These are phyloP conservation scores for Platycheirus rosarum DNA, from an alignment of 2,888 invertebrate genomes.

Conservation along the genomic window DNA sequence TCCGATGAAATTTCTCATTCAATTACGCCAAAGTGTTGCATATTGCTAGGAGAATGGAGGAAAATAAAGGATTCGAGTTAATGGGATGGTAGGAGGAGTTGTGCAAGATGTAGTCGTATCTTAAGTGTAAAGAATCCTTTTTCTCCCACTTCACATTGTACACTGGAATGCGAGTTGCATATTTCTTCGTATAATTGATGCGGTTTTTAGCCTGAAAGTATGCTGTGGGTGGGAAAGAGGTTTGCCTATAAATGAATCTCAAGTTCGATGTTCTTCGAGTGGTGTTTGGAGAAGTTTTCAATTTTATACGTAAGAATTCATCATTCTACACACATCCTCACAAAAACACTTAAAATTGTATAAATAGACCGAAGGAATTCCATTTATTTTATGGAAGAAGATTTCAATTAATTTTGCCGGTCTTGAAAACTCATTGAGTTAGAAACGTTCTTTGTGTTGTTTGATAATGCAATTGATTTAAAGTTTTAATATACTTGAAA, in stretches of 20 bases:
- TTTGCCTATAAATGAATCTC: slow-evolving; percentile 14
- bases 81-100: slow-evolving; percentile 22
- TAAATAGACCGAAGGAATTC: slow-evolving; percentile 41
- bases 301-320: background rate
- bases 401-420: slow-evolving; percentile 25
- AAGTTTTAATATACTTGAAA: slow-evolving; percentile 23
- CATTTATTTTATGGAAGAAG: slow-evolving; percentile 26
- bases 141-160: background rate
- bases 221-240: background rate
- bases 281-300: slow-evolving; percentile 33
- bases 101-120: background rate
- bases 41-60: slow-evolving; percentile 7
- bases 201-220: slow-evolving; percentile 27
- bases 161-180: slow-evolving; percentile 46
- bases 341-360: slow-evolving; percentile 15
- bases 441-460: slow-evolving; percentile 21
- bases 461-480: slow-evolving; percentile 35
- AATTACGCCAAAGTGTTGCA: slow-evolving; percentile 71
- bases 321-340: background rate
- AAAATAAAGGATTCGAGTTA: background rate
- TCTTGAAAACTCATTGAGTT: slow-evolving; percentile 24
- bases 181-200: slow-evolving; percentile 57
- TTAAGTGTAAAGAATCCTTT: slow-evolving; percentile 11
- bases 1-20: slow-evolving; percentile 64
- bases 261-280: slow-evolving; percentile 38